Base-by-base conservation (phyloP, 2,797 vertebrate species). In the Acanthurus tractus region DNA sequence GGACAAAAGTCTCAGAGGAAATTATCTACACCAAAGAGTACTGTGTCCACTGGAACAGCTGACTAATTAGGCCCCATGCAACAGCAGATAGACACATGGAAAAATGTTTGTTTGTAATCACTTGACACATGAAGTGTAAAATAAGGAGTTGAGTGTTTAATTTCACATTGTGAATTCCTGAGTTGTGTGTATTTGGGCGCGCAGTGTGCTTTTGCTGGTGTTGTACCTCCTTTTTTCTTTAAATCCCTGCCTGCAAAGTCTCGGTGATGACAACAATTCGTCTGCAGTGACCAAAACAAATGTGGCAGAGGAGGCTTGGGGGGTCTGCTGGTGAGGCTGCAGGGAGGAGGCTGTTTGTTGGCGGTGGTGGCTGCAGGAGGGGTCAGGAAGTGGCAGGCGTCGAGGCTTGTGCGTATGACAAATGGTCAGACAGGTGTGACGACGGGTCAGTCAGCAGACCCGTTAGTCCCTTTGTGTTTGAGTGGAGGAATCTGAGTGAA, bases 361-460 rank as follows among this genome's bases (percentile, higher is more conserved):
- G 50, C 62, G 53, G 11, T 68, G 9, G 52, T 44, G 72, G 49
- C 13, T 44, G 68, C 36, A 59, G 53, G 3, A n/a, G 50, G 63
- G 70, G 66, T 69, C 64, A 81, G 64, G 83, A 78, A 81, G 69
- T 48, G 57, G 70, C 70, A 78, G 83, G 64, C 58, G 45, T 54
- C 6, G 23, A 81, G 86, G 72, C 44, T 78, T 86, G 79, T 81
- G 74, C 66, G 79, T 38, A 20, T 79, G 88, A 92, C 93, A 94
- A 92, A 94, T 92, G 87, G 72, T 77, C 25, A 63, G 79, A 94
- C 92, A 93, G 91, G 88, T 94, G 93, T 81, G 88, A 55, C 42
- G 23, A 50, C 12, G 64, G 74, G 57, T 83, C 65, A 34, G 56
- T 45, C 64, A 52, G 48, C 44, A 58, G 44, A 62, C 46, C 63